These are phyloP conservation scores for Xylocopa sonorina DNA, from an alignment of 1,140 invertebrate species.

Conservation along the genomic window DNA sequence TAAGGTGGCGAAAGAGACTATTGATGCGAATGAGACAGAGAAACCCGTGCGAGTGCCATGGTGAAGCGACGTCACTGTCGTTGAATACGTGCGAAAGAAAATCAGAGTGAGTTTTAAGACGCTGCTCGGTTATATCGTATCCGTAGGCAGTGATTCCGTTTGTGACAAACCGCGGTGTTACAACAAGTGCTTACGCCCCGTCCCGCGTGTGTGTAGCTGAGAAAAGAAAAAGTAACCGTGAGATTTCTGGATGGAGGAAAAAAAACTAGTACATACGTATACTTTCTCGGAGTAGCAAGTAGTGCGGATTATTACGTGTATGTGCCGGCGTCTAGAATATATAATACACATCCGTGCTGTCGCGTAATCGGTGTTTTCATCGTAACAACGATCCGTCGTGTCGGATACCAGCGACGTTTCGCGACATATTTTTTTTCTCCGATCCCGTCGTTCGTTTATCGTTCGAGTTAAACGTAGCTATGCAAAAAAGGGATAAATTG, in stretches of 20 bases:
- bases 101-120: slow-evolving; percentile 66
- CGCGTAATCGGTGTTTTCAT: slow-evolving; percentile 38
- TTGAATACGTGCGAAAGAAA: slow-evolving; percentile 72
- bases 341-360: slow-evolving; percentile 25
- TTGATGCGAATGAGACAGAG: slow-evolving; percentile 64
- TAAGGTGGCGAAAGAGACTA: slow-evolving; percentile 69
- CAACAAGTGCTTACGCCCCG: not conserved
- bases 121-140: slow-evolving; percentile 8
- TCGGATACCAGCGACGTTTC: slow-evolving; percentile 3
- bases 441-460: slow-evolving; percentile 24
- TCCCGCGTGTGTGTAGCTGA: slow-evolving; percentile 5
- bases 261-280: slow-evolving; percentile 50
- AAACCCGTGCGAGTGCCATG: slow-evolving; percentile 69
- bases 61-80: slow-evolving; percentile 76
- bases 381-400: slow-evolving; percentile 34
- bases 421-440: slow-evolving; percentile 28
- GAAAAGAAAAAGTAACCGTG: slow-evolving; percentile 39
- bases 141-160: not conserved
- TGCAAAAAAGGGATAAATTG: slow-evolving; percentile 83
- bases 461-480: slow-evolving; percentile 66
- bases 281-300: slow-evolving; percentile 51
- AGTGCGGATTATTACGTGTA: slow-evolving; percentile 51
- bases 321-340: slow-evolving; percentile 52
- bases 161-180: not conserved
- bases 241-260: slow-evolving; percentile 31